Percentiles rank a stretch among this genome's conserved stretches.
These are phyloP conservation scores for Xenops minutus DNA, from an alignment of 2,797 vertebrate species.

Conservation along the genomic window DNA sequence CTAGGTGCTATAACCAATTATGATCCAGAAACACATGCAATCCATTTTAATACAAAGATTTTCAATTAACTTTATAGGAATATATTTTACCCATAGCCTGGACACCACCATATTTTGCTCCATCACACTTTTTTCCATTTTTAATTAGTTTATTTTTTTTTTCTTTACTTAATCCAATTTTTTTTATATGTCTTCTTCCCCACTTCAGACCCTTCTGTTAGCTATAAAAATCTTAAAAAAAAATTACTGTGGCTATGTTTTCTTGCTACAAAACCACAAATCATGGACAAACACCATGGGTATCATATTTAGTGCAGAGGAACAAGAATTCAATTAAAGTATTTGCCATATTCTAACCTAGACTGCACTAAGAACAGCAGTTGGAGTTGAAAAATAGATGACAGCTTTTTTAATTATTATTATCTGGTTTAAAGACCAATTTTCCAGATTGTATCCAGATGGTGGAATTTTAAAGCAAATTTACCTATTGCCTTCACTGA, in stretches of 20 bases:
- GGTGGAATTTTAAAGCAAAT: constrained; percentile 50
- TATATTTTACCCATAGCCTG: not conserved
- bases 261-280: not conserved
- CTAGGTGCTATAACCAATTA: not conserved
- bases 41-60: not conserved
- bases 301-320: not conserved
- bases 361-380: constrained; percentile 16
- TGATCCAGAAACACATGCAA: not conserved
- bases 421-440: constrained; percentile 35
- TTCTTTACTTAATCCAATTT: not conserved
- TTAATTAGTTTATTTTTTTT: not conserved
- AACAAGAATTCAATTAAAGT: constrained; percentile 29
- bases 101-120: not conserved
- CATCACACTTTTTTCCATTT: not conserved
- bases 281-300: constrained; percentile 1
- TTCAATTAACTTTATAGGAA: not conserved
- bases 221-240: constrained; percentile 37
- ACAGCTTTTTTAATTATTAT: constrained; percentile 43
- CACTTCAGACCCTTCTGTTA: constrained; percentile 30
- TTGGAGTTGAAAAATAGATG: constrained; percentile 38
- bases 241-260: constrained; percentile 32
- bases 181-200: not conserved
- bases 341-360: constrained; percentile 25
- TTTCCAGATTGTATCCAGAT: constrained; percentile 58
- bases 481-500: constrained; percentile 38